phyloP scores from a whole-genome alignment of 2,888 invertebrate species.

The Spilosoma lubricipeda region DNA sequence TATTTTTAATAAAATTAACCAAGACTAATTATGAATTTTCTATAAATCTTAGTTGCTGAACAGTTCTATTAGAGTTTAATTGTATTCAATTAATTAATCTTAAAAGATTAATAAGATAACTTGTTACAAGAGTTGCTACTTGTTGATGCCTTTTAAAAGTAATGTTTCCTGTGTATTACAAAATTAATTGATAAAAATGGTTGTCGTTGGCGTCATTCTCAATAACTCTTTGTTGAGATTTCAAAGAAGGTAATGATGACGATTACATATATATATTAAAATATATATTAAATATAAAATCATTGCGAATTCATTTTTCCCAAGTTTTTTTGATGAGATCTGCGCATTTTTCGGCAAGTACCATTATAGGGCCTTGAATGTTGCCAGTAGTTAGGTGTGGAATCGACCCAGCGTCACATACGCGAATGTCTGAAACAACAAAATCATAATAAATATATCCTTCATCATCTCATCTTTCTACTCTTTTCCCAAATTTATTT shows the following conservation, averaged over 20 bases:
- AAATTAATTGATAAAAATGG: background rate
- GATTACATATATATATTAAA: background rate
- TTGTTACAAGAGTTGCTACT: background rate
- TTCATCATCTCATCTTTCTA: no score
- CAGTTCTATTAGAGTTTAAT: no score
- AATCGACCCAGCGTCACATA: conserved; percentile 86
- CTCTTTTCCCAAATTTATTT: no score
- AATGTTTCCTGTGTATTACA: background rate
- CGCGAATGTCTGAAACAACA: conserved; percentile 69
- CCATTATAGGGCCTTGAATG: conserved; percentile 85
- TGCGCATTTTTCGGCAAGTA: conserved; percentile 84
- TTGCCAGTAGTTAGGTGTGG: conserved; percentile 80
- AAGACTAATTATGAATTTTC: background rate
- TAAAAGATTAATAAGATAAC: no score
- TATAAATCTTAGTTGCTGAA: background rate
- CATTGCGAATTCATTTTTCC: conserved; percentile 14
- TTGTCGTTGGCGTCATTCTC: background rate
- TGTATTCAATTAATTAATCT: no score
- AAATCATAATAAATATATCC: no score
- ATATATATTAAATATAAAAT: no score
- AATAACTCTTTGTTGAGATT: background rate
- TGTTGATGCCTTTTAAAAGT: background rate
- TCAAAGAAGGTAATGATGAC: background rate
- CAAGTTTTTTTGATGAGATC: conserved; percentile 62
- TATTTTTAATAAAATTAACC: background rate